Conservation (phyloP, 2,113 vertebrate species). For the Pomatostomus ruficeps region DNA sequence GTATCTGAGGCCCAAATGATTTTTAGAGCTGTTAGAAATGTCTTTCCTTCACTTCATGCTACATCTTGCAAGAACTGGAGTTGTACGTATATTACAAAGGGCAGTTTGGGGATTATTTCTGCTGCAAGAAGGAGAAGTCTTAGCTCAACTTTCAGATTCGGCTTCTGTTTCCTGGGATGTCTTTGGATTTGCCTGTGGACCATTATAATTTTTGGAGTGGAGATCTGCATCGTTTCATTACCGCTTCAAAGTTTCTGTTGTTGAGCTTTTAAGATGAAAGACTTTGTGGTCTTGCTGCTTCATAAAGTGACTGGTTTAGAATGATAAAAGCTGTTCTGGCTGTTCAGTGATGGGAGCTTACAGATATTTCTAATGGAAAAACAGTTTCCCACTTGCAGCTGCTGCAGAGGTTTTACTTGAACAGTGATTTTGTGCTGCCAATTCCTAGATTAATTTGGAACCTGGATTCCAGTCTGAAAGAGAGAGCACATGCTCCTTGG, state of each 20-base stretch:
- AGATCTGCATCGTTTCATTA: conserved; percentile 20
- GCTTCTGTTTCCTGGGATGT: not conserved
- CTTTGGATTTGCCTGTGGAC: conserved; percentile 14
- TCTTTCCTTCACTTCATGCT: not conserved
- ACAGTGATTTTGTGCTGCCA: not conserved
- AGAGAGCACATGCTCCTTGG: not conserved
- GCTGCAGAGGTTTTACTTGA: not conserved
- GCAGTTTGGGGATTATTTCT: not conserved
- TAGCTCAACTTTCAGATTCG: not conserved
- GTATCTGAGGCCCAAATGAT: not conserved
- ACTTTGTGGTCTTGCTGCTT: conserved; percentile 16
- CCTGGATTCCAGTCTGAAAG: not conserved
- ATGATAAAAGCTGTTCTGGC: conserved; percentile 52
- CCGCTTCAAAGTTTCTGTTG: conserved; percentile 39
- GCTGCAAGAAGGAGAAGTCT: not conserved
- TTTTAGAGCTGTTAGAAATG: not conserved
- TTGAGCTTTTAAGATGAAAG: conserved; percentile 57
- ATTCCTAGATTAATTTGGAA: not conserved
- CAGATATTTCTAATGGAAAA: conserved; percentile 4
- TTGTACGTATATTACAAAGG: not conserved
- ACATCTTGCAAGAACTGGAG: not conserved
- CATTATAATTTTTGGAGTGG: conserved; percentile 5
- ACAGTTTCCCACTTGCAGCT: not conserved
- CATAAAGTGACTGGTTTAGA: conserved; percentile 6
- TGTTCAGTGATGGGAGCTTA: not conserved